Conservation (phyloP, 2,113 vertebrate species). For the Podarcis cretensis region DNA sequence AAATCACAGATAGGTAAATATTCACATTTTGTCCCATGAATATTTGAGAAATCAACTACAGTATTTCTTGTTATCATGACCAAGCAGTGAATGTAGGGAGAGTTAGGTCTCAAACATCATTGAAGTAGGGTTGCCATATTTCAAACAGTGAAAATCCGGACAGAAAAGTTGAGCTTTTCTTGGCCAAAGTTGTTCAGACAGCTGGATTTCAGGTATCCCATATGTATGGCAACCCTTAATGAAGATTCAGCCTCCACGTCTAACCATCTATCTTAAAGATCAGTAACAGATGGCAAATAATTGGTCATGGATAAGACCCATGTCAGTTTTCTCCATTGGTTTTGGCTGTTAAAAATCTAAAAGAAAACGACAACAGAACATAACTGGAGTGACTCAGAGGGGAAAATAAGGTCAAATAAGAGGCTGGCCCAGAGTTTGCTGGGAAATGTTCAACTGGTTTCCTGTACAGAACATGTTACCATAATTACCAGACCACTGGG, state of each 20-base stretch:
- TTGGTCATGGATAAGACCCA: neutral
- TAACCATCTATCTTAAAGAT: neutral
- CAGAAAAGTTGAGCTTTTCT: too few relatives aligned
- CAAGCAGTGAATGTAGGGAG: neutral
- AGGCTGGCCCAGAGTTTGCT: neutral
- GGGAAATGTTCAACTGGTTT: slow-evolving; percentile 30
- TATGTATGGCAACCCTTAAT: neutral
- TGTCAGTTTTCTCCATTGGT: neutral
- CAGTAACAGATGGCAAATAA: neutral
- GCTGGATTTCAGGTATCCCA: too few relatives aligned
- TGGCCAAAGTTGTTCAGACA: too few relatives aligned
- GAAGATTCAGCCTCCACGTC: neutral
- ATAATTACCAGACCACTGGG: slow-evolving; percentile 26
- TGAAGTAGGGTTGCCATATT: too few relatives aligned
- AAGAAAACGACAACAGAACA: neutral
- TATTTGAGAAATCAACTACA: neutral
- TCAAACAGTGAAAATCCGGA: too few relatives aligned
- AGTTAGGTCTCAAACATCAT: neutral
- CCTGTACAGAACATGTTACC: slow-evolving; percentile 44
- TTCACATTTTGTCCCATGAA: neutral
- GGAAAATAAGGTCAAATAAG: neutral
- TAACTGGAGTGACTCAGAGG: neutral
- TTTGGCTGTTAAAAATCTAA: neutral
- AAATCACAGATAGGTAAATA: neutral
- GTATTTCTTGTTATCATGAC: neutral